Evolutionary conservation across 1,140 invertebrate genomes (phyloP).

Genomic region (Eueides isabella): DNA sequence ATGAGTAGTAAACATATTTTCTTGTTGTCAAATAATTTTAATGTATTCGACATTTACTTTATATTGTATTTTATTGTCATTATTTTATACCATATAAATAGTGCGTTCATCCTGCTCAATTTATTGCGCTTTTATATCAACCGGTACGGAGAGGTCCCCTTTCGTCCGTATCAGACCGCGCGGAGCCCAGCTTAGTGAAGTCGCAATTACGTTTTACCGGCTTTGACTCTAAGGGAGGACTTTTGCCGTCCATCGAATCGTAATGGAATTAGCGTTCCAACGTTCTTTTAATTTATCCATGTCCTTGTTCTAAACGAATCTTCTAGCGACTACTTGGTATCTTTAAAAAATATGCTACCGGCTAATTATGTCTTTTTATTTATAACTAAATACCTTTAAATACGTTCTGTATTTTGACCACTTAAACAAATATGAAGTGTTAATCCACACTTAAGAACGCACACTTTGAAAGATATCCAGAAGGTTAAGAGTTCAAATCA

Average conservation of each 20-base stretch:
- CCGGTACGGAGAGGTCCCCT: conserved; percentile 77
- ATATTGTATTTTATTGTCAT: too few species aligned
- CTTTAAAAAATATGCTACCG: conserved; percentile 6
- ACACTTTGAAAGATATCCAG: too few species aligned
- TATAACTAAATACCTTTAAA: not conserved
- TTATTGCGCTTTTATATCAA: conserved; percentile 82
- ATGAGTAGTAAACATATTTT: too few species aligned
- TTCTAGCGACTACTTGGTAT: conserved; percentile 40
- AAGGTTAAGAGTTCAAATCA: too few species aligned
- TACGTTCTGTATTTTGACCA: too few species aligned
- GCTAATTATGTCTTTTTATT: not conserved
- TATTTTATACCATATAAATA: conserved; percentile 74
- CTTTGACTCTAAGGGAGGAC: conserved; percentile 77
- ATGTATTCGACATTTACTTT: too few species aligned
- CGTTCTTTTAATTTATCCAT: conserved; percentile 75
- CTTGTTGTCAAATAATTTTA: too few species aligned
- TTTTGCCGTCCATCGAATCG: conserved; percentile 80
- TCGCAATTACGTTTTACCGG: conserved; percentile 81
- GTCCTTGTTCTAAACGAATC: conserved; percentile 74
- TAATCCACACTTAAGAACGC: too few species aligned
- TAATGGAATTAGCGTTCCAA: conserved; percentile 80
- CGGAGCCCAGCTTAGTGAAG: conserved; percentile 79
- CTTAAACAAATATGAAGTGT: too few species aligned
- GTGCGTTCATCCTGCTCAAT: conserved; percentile 81
- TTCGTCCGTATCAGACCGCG: conserved; percentile 75